Evolutionary conservation across 1,140 invertebrate species (phyloP).

Genomic region (Drosophila melanica): DNA sequence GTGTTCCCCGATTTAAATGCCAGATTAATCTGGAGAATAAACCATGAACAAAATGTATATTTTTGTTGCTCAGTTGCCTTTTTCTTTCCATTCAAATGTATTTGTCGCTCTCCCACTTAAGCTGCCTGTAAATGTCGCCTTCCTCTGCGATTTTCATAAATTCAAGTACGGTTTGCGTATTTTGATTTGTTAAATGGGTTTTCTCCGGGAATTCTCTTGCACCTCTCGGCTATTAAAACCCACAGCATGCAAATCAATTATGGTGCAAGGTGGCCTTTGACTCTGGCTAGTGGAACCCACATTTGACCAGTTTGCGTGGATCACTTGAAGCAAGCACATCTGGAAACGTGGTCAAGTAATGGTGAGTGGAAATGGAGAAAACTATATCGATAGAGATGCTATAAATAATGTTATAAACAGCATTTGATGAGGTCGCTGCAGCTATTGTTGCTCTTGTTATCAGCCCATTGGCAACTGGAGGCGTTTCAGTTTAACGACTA

Average conservation of each 20-base stretch:
- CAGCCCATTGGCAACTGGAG: conserved; percentile 10
- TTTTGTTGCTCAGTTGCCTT: too few relatives aligned
- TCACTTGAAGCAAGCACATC: conserved; percentile 12
- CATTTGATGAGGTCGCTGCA: conserved; percentile 33
- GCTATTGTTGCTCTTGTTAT: conserved; percentile 37
- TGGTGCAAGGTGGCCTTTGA: neutral
- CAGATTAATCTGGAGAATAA: too few relatives aligned
- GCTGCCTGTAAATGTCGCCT: too few relatives aligned
- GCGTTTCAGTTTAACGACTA: neutral
- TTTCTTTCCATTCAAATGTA: conserved; percentile 70
- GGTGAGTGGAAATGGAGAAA: neutral
- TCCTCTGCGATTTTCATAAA: too few relatives aligned
- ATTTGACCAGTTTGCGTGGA: conserved; percentile 40
- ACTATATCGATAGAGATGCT: neutral
- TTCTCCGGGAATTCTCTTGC: neutral
- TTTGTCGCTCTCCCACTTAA: conserved; percentile 39
- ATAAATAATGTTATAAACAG: conserved; percentile 29
- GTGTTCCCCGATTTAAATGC: too few relatives aligned
- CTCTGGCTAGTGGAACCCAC: neutral
- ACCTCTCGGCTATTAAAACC: conserved; percentile 4
- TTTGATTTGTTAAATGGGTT: too few relatives aligned
- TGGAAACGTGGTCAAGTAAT: conserved; percentile 49
- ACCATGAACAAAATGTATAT: too few relatives aligned
- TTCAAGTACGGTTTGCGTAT: too few relatives aligned
- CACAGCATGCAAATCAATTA: conserved; percentile 62